phyloP scores from a whole-genome alignment of 2,888 invertebrate species.

The Myathropa florea region DNA sequence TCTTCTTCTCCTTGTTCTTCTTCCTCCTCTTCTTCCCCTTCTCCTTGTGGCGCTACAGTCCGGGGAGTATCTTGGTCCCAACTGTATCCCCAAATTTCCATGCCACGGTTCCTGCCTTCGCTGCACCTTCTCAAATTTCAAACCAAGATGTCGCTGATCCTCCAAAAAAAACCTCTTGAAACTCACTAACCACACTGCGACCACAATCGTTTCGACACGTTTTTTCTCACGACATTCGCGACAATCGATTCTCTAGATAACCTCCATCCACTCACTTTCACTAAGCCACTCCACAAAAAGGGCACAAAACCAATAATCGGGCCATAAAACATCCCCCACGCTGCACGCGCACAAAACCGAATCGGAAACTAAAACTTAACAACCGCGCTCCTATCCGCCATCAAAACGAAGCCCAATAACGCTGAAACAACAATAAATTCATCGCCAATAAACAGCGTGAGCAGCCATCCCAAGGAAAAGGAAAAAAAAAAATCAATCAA shows the following conservation, averaged over 20 bases:
- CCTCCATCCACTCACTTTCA: background rate
- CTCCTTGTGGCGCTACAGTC: too few relatives aligned
- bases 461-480: constrained; percentile 10
- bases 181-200: background rate
- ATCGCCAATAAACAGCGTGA: constrained; percentile 48
- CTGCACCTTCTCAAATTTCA: too few relatives aligned
- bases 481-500: constrained; percentile 18
- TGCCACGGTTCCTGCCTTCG: too few relatives aligned
- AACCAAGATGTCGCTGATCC: too few relatives aligned
- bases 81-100: too few relatives aligned
- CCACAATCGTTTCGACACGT: background rate
- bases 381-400: background rate
- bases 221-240: background rate
- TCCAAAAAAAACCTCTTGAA: too few relatives aligned
- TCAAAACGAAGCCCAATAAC: constrained; percentile 14
- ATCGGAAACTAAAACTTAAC: background rate
- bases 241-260: background rate
- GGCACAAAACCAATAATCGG: constrained; percentile 49
- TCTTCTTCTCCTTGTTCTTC: too few relatives aligned
- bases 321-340: constrained; percentile 49
- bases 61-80: too few relatives aligned
- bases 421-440: constrained; percentile 46
- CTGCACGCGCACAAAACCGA: constrained; percentile 6
- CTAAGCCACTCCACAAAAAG: constrained; percentile 17
- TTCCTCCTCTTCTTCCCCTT: too few relatives aligned